Conservation (phyloP, 2,113 vertebrate species). For the Micronisus gabar region DNA sequence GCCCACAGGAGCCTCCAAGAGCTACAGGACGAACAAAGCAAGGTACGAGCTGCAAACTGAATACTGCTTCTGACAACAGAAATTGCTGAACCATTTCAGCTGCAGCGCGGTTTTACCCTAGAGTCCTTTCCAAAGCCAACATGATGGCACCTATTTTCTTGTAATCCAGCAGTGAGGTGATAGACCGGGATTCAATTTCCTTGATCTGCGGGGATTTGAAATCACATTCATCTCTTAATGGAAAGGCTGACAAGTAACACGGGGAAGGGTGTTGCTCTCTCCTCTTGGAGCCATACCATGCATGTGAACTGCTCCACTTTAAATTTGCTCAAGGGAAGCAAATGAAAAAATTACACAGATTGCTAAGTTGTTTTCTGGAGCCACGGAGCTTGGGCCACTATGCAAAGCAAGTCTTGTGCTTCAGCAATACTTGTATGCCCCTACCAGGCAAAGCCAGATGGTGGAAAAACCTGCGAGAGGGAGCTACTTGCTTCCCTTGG, state of each 20-base stretch:
- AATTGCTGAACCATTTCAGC: background rate
- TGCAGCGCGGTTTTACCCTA: background rate
- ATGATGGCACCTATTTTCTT: background rate
- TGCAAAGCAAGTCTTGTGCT: background rate
- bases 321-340: background rate
- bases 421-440: background rate
- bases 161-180: background rate
- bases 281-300: background rate
- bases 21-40: background rate
- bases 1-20: background rate
- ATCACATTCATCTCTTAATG: background rate
- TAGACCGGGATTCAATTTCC: background rate
- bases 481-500: rapidly evolving
- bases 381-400: no score
- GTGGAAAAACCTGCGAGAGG: background rate
- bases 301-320: background rate
- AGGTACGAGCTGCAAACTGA: background rate
- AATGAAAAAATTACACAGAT: background rate
- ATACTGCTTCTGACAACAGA: background rate
- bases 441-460: background rate
- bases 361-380: background rate
- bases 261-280: background rate
- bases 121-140: background rate
- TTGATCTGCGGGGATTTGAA: background rate
- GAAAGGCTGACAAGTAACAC: background rate